Conservation (phyloP, 2,797 vertebrate species). For the Lerista edwardsae region DNA sequence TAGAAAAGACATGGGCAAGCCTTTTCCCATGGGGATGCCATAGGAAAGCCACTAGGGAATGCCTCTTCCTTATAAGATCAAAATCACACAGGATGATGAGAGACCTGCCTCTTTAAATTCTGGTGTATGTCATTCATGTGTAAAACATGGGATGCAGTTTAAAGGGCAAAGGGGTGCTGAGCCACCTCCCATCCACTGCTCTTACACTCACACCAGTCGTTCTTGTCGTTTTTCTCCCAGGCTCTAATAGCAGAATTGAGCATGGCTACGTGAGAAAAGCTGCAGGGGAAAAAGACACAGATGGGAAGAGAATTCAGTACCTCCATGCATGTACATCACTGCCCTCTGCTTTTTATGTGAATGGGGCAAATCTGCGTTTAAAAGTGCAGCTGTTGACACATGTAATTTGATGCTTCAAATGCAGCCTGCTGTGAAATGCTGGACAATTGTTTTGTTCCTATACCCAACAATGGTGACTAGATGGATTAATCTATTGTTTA, state of each 20-base stretch:
- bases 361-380: neutral
- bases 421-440: neutral
- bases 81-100: neutral
- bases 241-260: neutral
- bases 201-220: neutral
- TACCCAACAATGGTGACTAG: too few species aligned
- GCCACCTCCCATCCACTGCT: neutral
- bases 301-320: neutral
- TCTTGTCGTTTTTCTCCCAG: neutral
- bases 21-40: too few species aligned
- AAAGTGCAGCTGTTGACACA: neutral
- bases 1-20: too few species aligned
- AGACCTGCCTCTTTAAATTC: neutral
- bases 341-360: neutral
- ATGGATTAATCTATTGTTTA: too few species aligned
- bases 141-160: neutral
- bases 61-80: neutral
- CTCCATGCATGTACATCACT: neutral
- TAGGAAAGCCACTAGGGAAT: too few species aligned
- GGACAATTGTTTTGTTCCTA: neutral
- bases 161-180: neutral
- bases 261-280: neutral
- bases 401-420: neutral
- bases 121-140: neutral
- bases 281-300: too few species aligned